Evolutionary conservation across 2,113 vertebrate species (phyloP).

Genomic region (Phaetusa simplex): DNA sequence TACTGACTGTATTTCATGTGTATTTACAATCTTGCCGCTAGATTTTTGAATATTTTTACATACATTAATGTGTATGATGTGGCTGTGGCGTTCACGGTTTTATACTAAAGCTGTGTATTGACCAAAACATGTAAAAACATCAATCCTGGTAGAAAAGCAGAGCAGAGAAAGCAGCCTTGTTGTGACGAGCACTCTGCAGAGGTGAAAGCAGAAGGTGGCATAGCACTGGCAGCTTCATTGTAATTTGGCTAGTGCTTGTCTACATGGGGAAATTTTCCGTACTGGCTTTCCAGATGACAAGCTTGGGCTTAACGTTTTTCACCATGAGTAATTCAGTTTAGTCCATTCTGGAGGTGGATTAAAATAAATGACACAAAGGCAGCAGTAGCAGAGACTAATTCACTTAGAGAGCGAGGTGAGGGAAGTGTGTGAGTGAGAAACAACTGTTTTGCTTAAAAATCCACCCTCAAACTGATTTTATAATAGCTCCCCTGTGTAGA

Average conservation of each 20-base stretch:
- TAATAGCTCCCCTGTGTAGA: slow-evolving; percentile 2
- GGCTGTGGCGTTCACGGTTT: background rate
- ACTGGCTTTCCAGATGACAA: background rate
- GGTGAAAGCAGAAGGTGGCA: background rate
- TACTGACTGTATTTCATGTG: background rate
- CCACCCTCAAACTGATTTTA: slow-evolving; percentile 12
- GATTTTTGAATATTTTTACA: slow-evolving; percentile 42
- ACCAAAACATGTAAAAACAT: background rate
- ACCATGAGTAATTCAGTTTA: slow-evolving; percentile 22
- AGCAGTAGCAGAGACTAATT: slow-evolving; percentile 16
- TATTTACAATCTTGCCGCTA: background rate
- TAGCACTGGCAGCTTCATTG: background rate
- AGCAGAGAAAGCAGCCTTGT: background rate
- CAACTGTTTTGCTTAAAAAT: slow-evolving; percentile 34
- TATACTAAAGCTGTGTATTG: background rate
- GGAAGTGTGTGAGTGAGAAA: background rate
- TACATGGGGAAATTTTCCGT: slow-evolving; percentile 12
- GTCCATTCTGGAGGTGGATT: slow-evolving; percentile 10
- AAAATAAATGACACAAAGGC: slow-evolving; percentile 37
- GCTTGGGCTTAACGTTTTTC: slow-evolving; percentile 13
- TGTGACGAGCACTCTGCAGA: background rate
- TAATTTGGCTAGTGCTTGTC: background rate
- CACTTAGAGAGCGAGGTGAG: background rate
- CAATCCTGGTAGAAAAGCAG: background rate
- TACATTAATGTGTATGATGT: slow-evolving; percentile 8